Evolutionary conservation across 2,113 vertebrate genomes (phyloP), one percentile per base, ranked within the genome.

Genomic region (Laticauda colubrina): DNA sequence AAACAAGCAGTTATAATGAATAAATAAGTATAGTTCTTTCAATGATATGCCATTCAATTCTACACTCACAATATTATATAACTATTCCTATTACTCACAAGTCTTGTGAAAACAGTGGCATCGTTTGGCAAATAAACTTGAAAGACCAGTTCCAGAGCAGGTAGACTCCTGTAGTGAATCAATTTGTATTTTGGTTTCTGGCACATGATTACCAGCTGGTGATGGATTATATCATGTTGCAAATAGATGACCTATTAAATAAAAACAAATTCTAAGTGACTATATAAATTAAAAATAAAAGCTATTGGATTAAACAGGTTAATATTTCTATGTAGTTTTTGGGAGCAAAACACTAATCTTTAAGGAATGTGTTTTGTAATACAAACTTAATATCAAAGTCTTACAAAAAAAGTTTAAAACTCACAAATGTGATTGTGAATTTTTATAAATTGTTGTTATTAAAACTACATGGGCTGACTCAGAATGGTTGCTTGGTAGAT

Each of bases 171-270:
- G 92, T 57, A 93, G 88, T 95, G 90, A 21, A 93, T 87, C 94
- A 90, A 90, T 94, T 93, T 93, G 59, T 51, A 4, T 39, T 75
- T 0, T 69, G 88, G 57, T 20, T 92, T 94, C 59, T 95, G 96
- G 94, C 94, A 93, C 29, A 81, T 55, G 18, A 89, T 93, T n/a
- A 69, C 59, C 87, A 96, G 90, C 75, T 95, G 96, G 14, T 54
- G 92, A 1, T 85, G 48, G 6, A 54, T 87, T 88, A 43, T 23
- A 20, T 75, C 89, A 69, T 39, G 48, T 90, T 96, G 95, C 89
- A 95, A 94, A 75, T 94, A 93, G 93, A 95, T 95, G 93, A 96
- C 43, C 92, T 94, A 85, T 94, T 94, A 93, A 91, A 69, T 91
- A 90, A 90, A 14, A 90, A 26, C 21, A 92, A 93, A 93, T 95